Base-by-base conservation (phyloP, 64 coral and sea anemone species). In the Montipora capricornis region DNA sequence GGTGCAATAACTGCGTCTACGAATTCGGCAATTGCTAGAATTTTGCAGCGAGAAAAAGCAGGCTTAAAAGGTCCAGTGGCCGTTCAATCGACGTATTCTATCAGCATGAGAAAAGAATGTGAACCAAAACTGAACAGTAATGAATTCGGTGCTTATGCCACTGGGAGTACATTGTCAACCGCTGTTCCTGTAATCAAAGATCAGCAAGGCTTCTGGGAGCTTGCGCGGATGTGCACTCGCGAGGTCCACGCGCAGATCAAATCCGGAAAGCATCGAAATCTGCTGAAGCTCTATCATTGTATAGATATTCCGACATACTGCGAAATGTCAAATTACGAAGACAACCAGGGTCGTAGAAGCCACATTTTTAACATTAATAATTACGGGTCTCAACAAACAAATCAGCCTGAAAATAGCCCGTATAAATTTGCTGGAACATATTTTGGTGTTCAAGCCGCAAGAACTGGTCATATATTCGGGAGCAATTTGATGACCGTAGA, bases 401-500 rank as follows among this genome's bases (percentile, higher is more conserved):
- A 26, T 69, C 71, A 78, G 77, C 62, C 53, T 64, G 71, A 87
- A 2, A 12, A 60, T 8, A 49, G 77, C 68, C 20, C 20, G 6
- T 94, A 47, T 46, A 94, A 94, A 13, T 95, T 97, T 97, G 80
- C 82, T 14, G 93, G 95, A 8, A 45, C 75, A 49, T 94, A 89
- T 70, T 97, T 97, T 73, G 95, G 93, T 24, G 87, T 94, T 16
- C 89, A 84, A 68, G 83, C 68, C 20, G 46, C 81, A 16, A 74
- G 59, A 45, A 75, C 9, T 62, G 92, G 95, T 2, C 95, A 83
- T 52, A 82, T 81, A 45, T 97, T 97, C 37, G 55, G 76, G 3
- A 91, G 89, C 79, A 95, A 88, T 89, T 49, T 97, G 76, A 84
- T 95, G 15, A 95, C 92, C 62, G 93, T 97, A 15, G 94, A 97